Conservation (phyloP, 2,797 vertebrate genomes). For the Sciaenops ocellatus region DNA sequence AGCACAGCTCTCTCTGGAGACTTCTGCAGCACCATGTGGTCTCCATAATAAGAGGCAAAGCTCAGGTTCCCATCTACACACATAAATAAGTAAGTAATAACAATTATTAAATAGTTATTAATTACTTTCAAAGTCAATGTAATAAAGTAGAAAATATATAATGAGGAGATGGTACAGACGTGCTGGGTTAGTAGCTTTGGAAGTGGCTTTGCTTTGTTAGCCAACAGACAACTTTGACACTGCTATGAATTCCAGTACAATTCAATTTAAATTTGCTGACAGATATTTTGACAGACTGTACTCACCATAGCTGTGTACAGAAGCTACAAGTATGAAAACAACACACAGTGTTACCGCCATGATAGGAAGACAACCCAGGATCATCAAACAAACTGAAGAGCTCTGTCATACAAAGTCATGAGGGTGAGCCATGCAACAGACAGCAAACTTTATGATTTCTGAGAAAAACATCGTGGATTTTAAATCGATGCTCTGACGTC, state of each 20-base stretch:
- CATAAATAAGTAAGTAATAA: neutral
- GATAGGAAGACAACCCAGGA: neutral
- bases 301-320: slow-evolving; percentile 36
- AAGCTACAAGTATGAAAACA: slow-evolving; percentile 16
- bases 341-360: slow-evolving; percentile 37
- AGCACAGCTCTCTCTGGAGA: slow-evolving; percentile 87
- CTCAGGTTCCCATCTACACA: slow-evolving; percentile 66
- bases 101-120: too few species aligned
- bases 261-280: neutral
- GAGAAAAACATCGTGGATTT: neutral
- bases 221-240: too few species aligned
- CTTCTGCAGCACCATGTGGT: slow-evolving; percentile 94
- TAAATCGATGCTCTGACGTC: neutral
- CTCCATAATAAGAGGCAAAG: slow-evolving; percentile 90
- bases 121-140: neutral
- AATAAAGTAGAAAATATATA: neutral
- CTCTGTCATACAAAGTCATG: neutral
- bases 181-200: too few species aligned
- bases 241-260: rapidly evolving
- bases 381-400: rapidly evolving
- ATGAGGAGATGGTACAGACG: too few species aligned
- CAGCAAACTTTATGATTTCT: neutral
- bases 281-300: neutral
- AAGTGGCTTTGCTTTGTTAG: neutral
- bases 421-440: too few species aligned